Percentiles rank a stretch among this genome's conserved stretches.
These are phyloP conservation scores for Meloidogyne hapla DNA, from an alignment of 1,140 invertebrate species.

Conservation along the genomic window DNA sequence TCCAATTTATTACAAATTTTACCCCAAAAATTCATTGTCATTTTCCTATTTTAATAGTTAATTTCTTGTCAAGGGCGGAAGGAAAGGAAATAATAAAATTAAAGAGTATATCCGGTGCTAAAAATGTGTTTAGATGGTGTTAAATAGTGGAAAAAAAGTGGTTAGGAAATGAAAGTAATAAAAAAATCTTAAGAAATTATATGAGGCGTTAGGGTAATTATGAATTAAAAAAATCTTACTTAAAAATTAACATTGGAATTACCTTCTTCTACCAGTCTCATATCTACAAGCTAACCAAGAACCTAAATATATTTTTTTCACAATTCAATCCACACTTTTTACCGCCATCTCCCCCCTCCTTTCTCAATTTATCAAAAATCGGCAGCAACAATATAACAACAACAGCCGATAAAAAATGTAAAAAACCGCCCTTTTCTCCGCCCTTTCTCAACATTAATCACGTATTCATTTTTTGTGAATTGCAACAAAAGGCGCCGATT, in stretches of 20 bases:
- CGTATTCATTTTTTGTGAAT: neutral
- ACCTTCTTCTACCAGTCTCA: neutral
- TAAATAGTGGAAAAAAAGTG: no score
- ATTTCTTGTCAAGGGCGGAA: neutral
- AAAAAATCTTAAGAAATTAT: no score
- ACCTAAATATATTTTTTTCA: no score
- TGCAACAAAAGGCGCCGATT: conserved; percentile 2
- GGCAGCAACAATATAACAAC: neutral
- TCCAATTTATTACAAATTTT: no score
- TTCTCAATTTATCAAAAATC: neutral
- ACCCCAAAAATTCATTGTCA: no score
- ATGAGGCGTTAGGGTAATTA: no score
- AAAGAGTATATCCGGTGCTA: no score
- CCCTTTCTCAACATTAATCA: conserved; percentile 5
- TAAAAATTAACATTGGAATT: no score
- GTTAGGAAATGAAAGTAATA: no score
- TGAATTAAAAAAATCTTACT: no score
- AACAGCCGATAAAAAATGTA: neutral
- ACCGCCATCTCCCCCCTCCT: neutral
- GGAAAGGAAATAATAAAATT: neutral
- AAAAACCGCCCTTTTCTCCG: neutral
- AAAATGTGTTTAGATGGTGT: no score
- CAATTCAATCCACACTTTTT: neutral
- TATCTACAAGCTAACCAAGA: neutral
- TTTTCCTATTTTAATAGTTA: no score